phyloP scores from a whole-genome alignment of 1,140 invertebrate genomes.

The Eriosoma lanigerum region DNA sequence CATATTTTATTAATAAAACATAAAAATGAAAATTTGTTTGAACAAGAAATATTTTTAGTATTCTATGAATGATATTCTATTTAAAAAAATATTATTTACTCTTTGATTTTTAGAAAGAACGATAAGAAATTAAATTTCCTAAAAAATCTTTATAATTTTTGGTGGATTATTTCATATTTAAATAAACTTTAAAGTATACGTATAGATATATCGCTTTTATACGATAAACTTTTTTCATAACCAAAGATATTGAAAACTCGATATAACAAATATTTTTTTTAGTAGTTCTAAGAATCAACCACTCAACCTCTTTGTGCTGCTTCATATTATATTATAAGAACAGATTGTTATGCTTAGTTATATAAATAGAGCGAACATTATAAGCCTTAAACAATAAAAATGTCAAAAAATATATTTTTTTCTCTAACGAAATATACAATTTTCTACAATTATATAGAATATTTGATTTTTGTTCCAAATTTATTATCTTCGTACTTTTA shows the following conservation, averaged over 20 bases:
- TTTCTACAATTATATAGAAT: no score
- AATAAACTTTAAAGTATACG: not conserved
- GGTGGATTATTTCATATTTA: slow-evolving; percentile 2
- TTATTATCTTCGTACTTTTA: not conserved
- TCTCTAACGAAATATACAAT: not conserved
- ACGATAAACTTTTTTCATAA: slow-evolving; percentile 1
- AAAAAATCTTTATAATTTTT: not conserved
- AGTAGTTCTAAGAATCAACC: not conserved
- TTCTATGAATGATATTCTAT: no score
- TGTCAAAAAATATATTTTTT: not conserved
- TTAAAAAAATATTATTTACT: not conserved
- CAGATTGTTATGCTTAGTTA: not conserved
- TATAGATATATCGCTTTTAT: not conserved
- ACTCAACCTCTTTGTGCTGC: not conserved
- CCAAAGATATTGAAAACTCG: slow-evolving; percentile 4
- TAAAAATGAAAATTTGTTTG: no score
- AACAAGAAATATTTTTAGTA: no score
- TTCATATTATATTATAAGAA: not conserved
- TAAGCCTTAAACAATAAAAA: not conserved
- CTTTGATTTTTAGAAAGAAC: not conserved
- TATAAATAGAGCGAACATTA: not conserved
- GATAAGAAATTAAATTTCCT: not conserved
- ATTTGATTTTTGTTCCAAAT: not conserved
- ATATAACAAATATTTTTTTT: not conserved
- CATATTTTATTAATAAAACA: no score